These are phyloP conservation scores for Anabas testudineus DNA, from an alignment of 2,797 vertebrate genomes.

Conservation along the genomic window DNA sequence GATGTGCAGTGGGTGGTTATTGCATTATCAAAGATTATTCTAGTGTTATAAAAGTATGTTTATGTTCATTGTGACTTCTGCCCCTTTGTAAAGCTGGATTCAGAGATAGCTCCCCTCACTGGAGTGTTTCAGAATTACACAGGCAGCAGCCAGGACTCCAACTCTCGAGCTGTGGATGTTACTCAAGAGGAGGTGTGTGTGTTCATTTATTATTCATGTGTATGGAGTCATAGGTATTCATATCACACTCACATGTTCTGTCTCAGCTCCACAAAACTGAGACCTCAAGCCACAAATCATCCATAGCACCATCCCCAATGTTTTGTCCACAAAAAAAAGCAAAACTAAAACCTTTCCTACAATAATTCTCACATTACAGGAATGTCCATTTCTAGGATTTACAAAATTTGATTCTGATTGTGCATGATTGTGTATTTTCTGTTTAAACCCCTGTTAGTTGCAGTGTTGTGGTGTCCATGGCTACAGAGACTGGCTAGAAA, in stretches of 20 bases:
- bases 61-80: background rate
- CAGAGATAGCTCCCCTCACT: slow-evolving; percentile 61
- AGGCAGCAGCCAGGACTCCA: slow-evolving; percentile 63
- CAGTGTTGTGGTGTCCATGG: slow-evolving; percentile 76
- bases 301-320: too few relatives aligned
- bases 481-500: slow-evolving; percentile 77
- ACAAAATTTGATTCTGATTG: too few relatives aligned
- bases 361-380: too few relatives aligned
- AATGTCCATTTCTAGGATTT: background rate
- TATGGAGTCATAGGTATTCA: background rate
- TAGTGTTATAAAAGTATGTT: background rate
- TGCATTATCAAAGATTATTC: background rate
- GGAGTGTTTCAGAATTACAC: slow-evolving; percentile 75
- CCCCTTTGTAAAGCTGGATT: slow-evolving; percentile 64
- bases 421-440: background rate
- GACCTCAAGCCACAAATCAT: too few relatives aligned
- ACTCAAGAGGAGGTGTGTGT: slow-evolving; percentile 71
- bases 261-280: too few relatives aligned
- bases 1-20: background rate
- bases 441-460: slow-evolving; percentile 49
- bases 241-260: too few relatives aligned
- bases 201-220: background rate
- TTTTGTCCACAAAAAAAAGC: too few relatives aligned
- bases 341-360: background rate
- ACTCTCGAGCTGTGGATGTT: slow-evolving; percentile 66